Evolutionary conservation across 2,113 vertebrate genomes (phyloP), one percentile per base, ranked within the genome.

Genomic region (Syngnathus scovelli): DNA sequence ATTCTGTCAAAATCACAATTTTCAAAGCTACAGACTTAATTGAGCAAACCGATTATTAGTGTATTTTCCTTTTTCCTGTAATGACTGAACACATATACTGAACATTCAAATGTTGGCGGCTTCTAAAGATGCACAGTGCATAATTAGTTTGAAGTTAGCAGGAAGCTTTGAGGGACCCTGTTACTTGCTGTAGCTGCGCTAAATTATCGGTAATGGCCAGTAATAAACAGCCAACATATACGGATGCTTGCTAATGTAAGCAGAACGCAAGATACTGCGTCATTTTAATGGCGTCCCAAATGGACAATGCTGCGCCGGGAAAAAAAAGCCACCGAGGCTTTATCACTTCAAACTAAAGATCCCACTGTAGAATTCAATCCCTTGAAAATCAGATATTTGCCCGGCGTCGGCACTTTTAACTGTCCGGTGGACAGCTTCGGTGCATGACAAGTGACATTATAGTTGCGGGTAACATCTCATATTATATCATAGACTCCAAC

Each of bases 151-250:
- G 54, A 71, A 81, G 79, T 85, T 72, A 78, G 72, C 48, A 43
- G 43, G 39, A 72, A 70, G 77, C 83, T 83, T 79, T 84, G 69
- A 79, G 77, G 76, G 80, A 71, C 84, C 76, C 76, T 48, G 66
- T 59, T 54, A 78, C 69, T 52, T 74, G 78, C 66, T 80, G 77
- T 71, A 74, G 61, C 75, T 69, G 79, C 75, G 78, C 81, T 89
- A 89, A 90, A 89, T 88, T 16, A 86, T 84, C 70, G 68, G 36
- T 84, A 83, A 90, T 83, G 77, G 75, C 73, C 74, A 74, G 83
- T 82, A 82, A 86, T 82, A 85, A 86, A 87, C 80, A 76, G 61
- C 67, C 76, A 81, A 78, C 79, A 78, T 78, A 83, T 79, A 84
- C 71, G 72, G 64, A 43, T 73, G 36, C 70, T 33, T 83, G 78